phyloP scores from a whole-genome alignment of 1,140 invertebrate genomes.

The Sycophaga agraensis region DNA sequence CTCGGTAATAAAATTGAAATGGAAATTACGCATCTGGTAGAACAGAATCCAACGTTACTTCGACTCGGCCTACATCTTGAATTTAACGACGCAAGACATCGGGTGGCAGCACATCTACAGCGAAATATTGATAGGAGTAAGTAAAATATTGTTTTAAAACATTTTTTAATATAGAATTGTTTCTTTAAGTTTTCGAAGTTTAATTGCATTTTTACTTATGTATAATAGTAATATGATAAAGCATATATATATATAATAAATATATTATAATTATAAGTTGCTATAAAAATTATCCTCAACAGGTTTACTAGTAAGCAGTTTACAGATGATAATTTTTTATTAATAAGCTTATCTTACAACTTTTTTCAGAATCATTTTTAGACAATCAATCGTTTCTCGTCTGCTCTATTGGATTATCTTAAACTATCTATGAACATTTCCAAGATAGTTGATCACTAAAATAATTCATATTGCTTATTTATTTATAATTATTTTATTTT shows the following conservation, averaged over 20 bases:
- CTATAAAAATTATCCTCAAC: neutral
- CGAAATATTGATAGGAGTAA: conserved; percentile 96
- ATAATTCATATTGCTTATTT: neutral
- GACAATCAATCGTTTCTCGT: too few species aligned
- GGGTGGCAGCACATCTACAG: conserved; percentile 89
- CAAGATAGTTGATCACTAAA: too few species aligned
- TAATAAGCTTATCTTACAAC: neutral
- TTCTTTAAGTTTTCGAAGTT: too few species aligned
- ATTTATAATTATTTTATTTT: neutral
- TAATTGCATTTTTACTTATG: too few species aligned
- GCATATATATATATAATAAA: neutral
- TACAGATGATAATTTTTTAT: neutral
- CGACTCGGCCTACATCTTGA: conserved; percentile 92
- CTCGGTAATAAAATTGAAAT: conserved; percentile 98
- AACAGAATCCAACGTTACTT: conserved; percentile 89
- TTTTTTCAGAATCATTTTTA: neutral
- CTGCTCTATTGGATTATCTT: too few species aligned
- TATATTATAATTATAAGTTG: neutral
- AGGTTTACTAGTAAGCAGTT: neutral
- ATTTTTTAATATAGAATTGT: too few species aligned
- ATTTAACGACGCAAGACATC: conserved; percentile 92
- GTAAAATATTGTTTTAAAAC: conserved; percentile 49
- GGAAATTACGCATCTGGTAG: conserved; percentile 91
- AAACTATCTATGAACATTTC: too few species aligned
- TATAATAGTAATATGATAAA: neutral